Conservation (phyloP, 2,888 invertebrate genomes). For the Dyspetes luteomarginatus region DNA sequence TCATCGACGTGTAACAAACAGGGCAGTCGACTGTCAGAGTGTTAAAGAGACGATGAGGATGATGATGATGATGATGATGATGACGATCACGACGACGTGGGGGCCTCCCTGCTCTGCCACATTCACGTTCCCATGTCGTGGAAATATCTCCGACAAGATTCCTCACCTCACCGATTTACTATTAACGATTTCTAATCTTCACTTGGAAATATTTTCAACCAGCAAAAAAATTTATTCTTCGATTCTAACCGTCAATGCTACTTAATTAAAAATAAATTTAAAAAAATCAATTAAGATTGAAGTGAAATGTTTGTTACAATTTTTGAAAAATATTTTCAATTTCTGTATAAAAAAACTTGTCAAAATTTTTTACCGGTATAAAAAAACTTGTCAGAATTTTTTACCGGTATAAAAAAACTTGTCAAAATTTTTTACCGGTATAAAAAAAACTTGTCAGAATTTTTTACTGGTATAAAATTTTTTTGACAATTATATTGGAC, state of each 20-base stretch:
- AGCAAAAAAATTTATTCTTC: neutral
- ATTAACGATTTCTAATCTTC: constrained; percentile 19
- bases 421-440: too few species aligned
- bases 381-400: too few species aligned
- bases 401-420: too few species aligned
- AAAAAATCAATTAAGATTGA: too few species aligned
- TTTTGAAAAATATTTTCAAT: neutral
- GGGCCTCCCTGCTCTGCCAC: constrained; percentile 12
- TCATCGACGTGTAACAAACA: constrained; percentile 43
- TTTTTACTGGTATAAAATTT: too few species aligned
- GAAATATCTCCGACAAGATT: constrained; percentile 38
- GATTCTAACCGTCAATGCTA: neutral
- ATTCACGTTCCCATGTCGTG: constrained; percentile 17
- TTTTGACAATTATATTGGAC: too few species aligned
- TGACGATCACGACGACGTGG: constrained; percentile 17
- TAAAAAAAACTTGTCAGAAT: too few species aligned
- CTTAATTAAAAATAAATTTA: too few species aligned
- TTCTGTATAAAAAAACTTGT: too few species aligned
- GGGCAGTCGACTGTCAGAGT: constrained; percentile 17
- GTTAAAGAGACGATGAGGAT: constrained; percentile 25
- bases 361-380: too few species aligned
- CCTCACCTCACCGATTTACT: constrained; percentile 7
- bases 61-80: constrained; percentile 27
- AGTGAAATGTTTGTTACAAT: too few species aligned
- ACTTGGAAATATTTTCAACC: neutral